Conservation (phyloP, 2,888 invertebrate genomes). For the Trichacis sp. region DNA sequence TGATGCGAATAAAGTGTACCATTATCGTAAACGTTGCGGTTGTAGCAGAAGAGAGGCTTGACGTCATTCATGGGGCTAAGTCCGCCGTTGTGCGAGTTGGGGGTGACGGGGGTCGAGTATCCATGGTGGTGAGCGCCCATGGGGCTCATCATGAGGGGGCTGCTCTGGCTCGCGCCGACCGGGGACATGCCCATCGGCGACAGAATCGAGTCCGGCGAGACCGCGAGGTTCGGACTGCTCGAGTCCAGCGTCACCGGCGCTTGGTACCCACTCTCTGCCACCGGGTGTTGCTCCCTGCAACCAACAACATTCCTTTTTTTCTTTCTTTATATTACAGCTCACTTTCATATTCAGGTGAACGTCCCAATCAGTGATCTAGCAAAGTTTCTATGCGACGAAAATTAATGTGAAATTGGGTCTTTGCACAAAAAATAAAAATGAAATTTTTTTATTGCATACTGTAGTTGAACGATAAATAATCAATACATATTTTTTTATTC, state of each 20-base stretch:
- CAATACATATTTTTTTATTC: too few species aligned
- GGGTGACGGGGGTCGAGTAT: slow-evolving; percentile 62
- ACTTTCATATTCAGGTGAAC: too few species aligned
- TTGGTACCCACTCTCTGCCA: slow-evolving; percentile 53
- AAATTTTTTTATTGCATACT: too few species aligned
- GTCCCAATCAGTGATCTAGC: too few species aligned
- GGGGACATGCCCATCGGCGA: slow-evolving; percentile 65
- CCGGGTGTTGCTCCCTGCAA: slow-evolving; percentile 27
- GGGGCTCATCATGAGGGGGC: slow-evolving; percentile 63
- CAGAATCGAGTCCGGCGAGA: slow-evolving; percentile 56
- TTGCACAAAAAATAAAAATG: too few species aligned
- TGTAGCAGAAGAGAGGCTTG: slow-evolving; percentile 62
- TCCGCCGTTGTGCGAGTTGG: slow-evolving; percentile 56
- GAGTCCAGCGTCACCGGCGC: slow-evolving; percentile 59
- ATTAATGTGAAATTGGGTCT: too few species aligned
- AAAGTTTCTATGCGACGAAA: too few species aligned
- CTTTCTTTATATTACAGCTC: too few species aligned
- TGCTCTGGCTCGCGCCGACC: slow-evolving; percentile 54
- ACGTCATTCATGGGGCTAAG: slow-evolving; percentile 65
- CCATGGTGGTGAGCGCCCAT: slow-evolving; percentile 64
- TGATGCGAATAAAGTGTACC: too few species aligned
- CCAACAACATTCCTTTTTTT: slow-evolving; percentile 1
- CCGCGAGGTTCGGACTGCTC: slow-evolving; percentile 60
- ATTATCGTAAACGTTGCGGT: slow-evolving; percentile 58
- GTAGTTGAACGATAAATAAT: too few species aligned